Evolutionary conservation across 1,140 invertebrate genomes (phyloP).

Genomic region (Zelostemma sp.): DNA sequence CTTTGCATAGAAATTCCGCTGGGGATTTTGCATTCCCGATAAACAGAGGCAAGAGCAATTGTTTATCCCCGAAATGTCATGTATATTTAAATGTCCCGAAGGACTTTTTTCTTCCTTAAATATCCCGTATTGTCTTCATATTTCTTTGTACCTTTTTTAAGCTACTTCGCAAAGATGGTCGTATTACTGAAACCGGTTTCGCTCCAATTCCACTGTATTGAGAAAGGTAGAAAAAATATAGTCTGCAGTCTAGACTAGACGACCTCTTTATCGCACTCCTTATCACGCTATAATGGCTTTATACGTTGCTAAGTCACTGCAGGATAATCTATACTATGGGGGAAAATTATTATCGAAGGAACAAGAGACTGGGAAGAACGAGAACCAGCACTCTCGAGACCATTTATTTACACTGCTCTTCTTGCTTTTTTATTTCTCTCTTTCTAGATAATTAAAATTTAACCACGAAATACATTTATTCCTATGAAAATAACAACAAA

Average conservation of each 20-base stretch:
- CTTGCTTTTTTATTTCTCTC: background rate
- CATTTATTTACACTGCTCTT: background rate
- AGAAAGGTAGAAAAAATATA: slow-evolving; percentile 40
- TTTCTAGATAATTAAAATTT: no score
- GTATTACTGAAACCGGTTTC: slow-evolving; percentile 30
- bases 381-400: slow-evolving; percentile 28
- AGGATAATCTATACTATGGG: slow-evolving; percentile 37
- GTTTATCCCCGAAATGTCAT: slow-evolving; percentile 11
- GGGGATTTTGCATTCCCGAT: no score
- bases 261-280: slow-evolving; percentile 44
- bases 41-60: no score
- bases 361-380: slow-evolving; percentile 17
- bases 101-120: background rate
- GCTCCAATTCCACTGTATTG: slow-evolving; percentile 33
- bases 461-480: no score
- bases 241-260: slow-evolving; percentile 47
- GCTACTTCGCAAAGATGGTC: slow-evolving; percentile 15
- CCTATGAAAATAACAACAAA: no score
- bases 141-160: slow-evolving; percentile 9
- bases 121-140: background rate
- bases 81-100: background rate
- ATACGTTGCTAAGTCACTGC: slow-evolving; percentile 28
- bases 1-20: slow-evolving; percentile 7
- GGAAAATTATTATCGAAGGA: slow-evolving; percentile 40
- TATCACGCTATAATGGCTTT: slow-evolving; percentile 40